Conservation (phyloP, 1,140 invertebrate species). For the Orchesella cincta region DNA sequence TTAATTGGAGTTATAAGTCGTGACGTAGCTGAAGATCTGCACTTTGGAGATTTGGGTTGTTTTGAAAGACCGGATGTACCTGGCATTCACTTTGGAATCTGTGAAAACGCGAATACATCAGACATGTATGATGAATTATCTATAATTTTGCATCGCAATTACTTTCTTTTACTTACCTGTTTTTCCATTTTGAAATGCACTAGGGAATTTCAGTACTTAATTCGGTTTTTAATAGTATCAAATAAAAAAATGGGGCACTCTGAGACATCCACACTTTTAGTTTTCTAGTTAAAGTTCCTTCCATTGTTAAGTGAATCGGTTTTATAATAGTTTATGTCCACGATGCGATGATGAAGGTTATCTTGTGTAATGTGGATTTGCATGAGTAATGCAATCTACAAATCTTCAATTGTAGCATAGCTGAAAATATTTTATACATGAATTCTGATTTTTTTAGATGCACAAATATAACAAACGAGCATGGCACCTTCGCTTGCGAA, state of each 20-base stretch:
- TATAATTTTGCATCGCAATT: neutral
- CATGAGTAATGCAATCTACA: too few species aligned
- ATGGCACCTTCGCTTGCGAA: conserved; percentile 66
- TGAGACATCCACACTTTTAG: too few species aligned
- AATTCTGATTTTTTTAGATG: conserved; percentile 17
- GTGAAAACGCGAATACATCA: conserved; percentile 65
- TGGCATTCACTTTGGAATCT: conserved; percentile 63
- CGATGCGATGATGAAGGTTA: too few species aligned
- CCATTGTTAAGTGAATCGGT: too few species aligned
- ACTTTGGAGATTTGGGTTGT: conserved; percentile 85
- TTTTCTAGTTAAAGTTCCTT: too few species aligned
- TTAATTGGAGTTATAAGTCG: conserved; percentile 78
- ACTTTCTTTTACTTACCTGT: neutral
- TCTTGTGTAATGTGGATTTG: too few species aligned
- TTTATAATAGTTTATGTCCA: too few species aligned
- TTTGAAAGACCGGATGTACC: conserved; percentile 69
- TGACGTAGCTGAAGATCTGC: conserved; percentile 76
- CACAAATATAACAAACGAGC: neutral
- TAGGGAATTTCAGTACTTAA: neutral
- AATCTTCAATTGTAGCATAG: too few species aligned
- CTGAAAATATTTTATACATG: too few species aligned
- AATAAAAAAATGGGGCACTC: neutral
- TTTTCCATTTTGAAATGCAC: neutral
- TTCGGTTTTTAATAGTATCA: neutral
- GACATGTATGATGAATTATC: conserved; percentile 65